These are phyloP conservation scores for Montipora efflorescens DNA, from an alignment of 64 coral and sea anemone genomes.

Conservation along the genomic window DNA sequence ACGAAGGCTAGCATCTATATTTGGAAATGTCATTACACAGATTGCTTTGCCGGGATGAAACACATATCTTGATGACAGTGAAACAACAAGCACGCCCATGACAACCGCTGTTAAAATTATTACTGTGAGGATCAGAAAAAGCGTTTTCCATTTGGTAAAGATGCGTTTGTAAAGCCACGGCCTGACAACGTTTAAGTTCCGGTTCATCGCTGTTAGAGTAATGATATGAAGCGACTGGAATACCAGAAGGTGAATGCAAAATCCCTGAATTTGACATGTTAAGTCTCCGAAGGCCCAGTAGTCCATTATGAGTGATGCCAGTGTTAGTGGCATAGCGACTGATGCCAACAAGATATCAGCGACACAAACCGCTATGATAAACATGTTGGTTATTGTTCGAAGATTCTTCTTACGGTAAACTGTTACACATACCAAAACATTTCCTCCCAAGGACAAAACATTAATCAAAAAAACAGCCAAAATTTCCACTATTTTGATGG, in stretches of 20 bases:
- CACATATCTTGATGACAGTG: conserved; percentile 39
- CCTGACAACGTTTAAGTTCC: conserved; percentile 83
- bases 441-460: conserved; percentile 59
- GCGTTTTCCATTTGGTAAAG: conserved; percentile 73
- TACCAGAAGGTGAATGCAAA: conserved; percentile 62
- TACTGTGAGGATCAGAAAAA: conserved; percentile 64
- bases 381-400: conserved; percentile 78
- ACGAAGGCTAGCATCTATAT: conserved; percentile 16
- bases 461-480: conserved; percentile 36
- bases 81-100: conserved; percentile 61
- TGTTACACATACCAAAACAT: conserved; percentile 72
- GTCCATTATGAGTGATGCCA: conserved; percentile 25
- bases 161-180: conserved; percentile 68
- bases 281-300: conserved; percentile 66
- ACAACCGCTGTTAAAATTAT: conserved; percentile 44
- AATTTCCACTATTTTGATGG: conserved; percentile 49
- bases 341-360: conserved; percentile 71
- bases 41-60: conserved; percentile 92
- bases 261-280: conserved; percentile 88
- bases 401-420: conserved; percentile 74
- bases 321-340: conserved; percentile 68
- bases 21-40: conserved; percentile 73
- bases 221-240: conserved; percentile 89
- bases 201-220: conserved; percentile 79
- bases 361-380: conserved; percentile 72